phyloP scores from a whole-genome alignment of 2,113 vertebrate genomes.

The Toxostoma redivivum region DNA sequence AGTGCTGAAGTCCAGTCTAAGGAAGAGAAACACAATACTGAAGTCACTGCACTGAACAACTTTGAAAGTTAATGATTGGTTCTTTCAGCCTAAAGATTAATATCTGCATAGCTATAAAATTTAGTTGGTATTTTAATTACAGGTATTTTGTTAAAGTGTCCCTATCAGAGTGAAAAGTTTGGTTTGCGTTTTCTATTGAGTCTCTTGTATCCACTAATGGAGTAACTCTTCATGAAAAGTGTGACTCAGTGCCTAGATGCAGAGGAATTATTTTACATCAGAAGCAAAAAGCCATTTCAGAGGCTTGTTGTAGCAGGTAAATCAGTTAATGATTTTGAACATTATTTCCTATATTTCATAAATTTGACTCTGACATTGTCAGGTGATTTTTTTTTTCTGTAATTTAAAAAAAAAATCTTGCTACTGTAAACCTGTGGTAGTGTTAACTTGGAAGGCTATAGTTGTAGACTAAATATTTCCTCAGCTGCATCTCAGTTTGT shows the following conservation, averaged over 20 bases:
- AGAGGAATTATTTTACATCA: neutral
- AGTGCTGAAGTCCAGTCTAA: neutral
- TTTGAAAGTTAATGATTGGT: conserved; percentile 29
- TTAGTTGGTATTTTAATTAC: neutral
- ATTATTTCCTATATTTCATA: neutral
- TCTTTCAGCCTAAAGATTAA: neutral
- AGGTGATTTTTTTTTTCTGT: neutral
- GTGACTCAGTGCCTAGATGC: neutral
- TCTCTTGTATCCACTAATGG: neutral
- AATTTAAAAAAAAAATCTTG: neutral
- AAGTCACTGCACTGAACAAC: neutral
- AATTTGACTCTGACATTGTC: neutral
- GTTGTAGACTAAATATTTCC: neutral
- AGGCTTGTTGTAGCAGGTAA: neutral
- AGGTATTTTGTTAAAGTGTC: neutral
- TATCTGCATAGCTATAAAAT: neutral
- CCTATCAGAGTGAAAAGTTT: neutral
- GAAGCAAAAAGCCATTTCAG: neutral
- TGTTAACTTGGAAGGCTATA: neutral
- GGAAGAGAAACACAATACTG: neutral
- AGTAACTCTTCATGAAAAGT: neutral
- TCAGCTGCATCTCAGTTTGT: neutral
- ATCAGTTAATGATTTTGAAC: neutral
- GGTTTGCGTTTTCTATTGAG: neutral
- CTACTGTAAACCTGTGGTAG: neutral